Conservation (phyloP, 2,113 vertebrate species). For the Pan paniscus region DNA sequence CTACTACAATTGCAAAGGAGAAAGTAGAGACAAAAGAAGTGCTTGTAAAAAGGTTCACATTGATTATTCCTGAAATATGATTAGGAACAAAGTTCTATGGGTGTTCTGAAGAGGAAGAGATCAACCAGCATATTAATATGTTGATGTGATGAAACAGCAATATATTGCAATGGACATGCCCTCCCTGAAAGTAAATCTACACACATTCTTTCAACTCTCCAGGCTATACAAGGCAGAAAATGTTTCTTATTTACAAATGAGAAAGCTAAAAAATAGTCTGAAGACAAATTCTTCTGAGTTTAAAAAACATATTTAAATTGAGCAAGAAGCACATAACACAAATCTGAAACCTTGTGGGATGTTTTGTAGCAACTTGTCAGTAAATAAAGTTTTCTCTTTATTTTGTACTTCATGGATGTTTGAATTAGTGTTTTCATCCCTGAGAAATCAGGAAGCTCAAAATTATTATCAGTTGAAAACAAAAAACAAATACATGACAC, state of each 20-base stretch:
- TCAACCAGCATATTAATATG: not conserved
- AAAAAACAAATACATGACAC: not conserved
- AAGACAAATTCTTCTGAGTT: not conserved
- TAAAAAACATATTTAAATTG: not conserved
- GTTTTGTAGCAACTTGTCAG: not conserved
- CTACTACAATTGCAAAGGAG: not conserved
- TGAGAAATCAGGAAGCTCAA: not conserved
- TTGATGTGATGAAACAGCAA: not conserved
- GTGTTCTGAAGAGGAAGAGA: not conserved
- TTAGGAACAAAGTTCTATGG: not conserved
- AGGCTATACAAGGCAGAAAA: not conserved
- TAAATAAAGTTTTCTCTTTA: not conserved
- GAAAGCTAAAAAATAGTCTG: not conserved
- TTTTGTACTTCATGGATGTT: not conserved
- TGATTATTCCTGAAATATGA: not conserved
- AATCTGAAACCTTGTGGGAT: not conserved
- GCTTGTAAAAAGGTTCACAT: not conserved
- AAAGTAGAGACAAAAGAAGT: not conserved
- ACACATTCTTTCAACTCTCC: not conserved
- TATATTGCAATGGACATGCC: not conserved
- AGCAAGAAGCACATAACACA: not conserved
- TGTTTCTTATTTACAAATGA: not conserved
- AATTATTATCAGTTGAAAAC: not conserved
- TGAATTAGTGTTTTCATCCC: not conserved
- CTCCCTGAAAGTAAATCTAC: not conserved